Evolutionary conservation across 23 tunicate genomes (phyloP).

Genomic region (Diplosoma virens): DNA sequence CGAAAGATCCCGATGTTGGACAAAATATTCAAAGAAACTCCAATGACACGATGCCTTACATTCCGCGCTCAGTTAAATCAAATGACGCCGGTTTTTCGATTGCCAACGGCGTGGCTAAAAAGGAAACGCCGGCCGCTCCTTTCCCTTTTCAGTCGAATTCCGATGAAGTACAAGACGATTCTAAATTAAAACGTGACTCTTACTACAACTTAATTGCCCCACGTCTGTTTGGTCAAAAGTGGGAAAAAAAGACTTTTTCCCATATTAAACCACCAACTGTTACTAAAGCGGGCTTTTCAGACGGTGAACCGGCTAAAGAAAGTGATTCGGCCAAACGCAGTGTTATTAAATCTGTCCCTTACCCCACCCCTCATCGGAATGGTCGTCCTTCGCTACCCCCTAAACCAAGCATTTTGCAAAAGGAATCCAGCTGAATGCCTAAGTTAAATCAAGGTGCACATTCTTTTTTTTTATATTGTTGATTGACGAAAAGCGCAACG

Average conservation of each 20-base stretch:
- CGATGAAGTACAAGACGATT: background rate
- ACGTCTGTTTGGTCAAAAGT: conserved; percentile 34
- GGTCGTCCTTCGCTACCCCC: background rate
- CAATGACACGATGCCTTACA: too few relatives aligned
- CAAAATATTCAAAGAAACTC: too few relatives aligned
- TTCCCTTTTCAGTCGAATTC: background rate
- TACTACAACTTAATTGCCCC: conserved; percentile 28
- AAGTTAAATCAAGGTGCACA: too few relatives aligned
- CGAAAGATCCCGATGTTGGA: background rate
- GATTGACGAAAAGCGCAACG: too few relatives aligned
- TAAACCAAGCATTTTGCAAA: too few relatives aligned
- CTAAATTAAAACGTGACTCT: background rate
- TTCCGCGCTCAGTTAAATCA: background rate
- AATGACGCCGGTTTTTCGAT: background rate
- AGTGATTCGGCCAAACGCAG: too few relatives aligned
- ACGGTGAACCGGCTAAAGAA: too few relatives aligned
- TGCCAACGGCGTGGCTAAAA: too few relatives aligned
- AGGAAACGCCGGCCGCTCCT: too few relatives aligned
- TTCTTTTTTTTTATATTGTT: too few relatives aligned
- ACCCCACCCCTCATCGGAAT: background rate
- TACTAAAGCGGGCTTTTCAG: background rate
- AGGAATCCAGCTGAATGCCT: background rate
- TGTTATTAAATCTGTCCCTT: too few relatives aligned
- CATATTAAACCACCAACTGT: conserved; percentile 13
- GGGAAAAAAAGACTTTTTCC: background rate